phyloP scores from a whole-genome alignment of 2,888 invertebrate species.

The Dicranocentrus wangi region DNA sequence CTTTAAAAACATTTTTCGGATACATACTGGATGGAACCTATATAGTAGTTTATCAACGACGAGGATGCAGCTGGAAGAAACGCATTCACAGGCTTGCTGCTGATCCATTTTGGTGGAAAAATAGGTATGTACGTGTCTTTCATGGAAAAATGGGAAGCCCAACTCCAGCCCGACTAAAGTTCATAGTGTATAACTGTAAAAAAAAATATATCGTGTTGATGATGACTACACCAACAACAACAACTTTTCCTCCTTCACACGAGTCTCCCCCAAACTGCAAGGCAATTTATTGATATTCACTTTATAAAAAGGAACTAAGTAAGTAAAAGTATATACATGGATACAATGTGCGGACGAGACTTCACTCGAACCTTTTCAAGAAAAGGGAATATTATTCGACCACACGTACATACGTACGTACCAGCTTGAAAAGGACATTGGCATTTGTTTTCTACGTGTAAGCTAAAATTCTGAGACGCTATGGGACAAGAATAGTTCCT shows the following conservation, averaged over 20 bases:
- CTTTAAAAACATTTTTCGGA: too few relatives aligned
- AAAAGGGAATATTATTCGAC: neutral
- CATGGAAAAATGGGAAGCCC: neutral
- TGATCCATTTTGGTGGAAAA: slow-evolving; percentile 10
- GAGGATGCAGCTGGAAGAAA: slow-evolving; percentile 1
- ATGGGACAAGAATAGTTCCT: slow-evolving; percentile 43
- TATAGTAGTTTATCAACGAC: too few relatives aligned
- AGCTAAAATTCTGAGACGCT: slow-evolving; percentile 24
- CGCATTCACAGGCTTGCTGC: slow-evolving; percentile 5
- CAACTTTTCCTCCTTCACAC: neutral
- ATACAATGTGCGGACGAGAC: neutral
- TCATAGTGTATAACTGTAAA: neutral
- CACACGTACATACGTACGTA: slow-evolving; percentile 17
- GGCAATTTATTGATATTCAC: slow-evolving; percentile 47
- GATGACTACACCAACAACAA: slow-evolving; percentile 17
- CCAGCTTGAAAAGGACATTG: slow-evolving; percentile 31
- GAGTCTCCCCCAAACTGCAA: neutral
- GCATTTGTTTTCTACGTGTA: slow-evolving; percentile 40
- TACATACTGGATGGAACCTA: too few relatives aligned
- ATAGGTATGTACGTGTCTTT: neutral
- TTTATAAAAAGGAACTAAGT: slow-evolving; percentile 9
- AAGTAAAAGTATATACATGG: neutral
- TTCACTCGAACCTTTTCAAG: neutral
- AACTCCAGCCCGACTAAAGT: slow-evolving; percentile 6
- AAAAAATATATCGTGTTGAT: neutral